phyloP scores from a whole-genome alignment of 2,113 vertebrate genomes.

The Sinocyclocheilus anophthalmus region DNA sequence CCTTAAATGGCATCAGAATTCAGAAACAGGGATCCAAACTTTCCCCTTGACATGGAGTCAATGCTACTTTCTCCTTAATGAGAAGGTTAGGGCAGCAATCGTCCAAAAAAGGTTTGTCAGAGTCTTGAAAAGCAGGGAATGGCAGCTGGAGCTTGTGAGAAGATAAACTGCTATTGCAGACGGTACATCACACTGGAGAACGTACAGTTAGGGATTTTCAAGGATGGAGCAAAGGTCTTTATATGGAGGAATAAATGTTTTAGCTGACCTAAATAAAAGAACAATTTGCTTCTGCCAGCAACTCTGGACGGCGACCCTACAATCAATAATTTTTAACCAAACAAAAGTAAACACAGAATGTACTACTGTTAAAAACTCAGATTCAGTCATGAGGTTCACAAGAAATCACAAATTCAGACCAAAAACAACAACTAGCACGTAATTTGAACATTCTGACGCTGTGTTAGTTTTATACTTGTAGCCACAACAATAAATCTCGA shows the following conservation, averaged over 20 bases:
- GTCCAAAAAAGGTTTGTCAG: not conserved
- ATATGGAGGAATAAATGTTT: constrained; percentile 33
- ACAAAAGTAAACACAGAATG: not conserved
- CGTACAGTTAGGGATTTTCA: constrained; percentile 39
- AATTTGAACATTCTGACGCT: not conserved
- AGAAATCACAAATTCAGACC: not conserved
- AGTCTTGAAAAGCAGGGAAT: constrained; percentile 38
- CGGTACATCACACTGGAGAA: constrained; percentile 27
- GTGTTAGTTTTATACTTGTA: constrained; percentile 10
- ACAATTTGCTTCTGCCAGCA: not conserved
- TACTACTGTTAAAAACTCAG: not conserved
- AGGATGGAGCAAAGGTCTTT: constrained; percentile 8
- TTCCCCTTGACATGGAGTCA: constrained; percentile 35
- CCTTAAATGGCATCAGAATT: constrained; percentile 38
- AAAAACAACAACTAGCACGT: not conserved
- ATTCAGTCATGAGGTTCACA: not conserved
- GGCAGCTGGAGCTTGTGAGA: constrained; percentile 39
- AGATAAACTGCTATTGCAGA: constrained; percentile 44
- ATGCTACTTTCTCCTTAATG: constrained; percentile 44
- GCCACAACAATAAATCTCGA: constrained; percentile 4
- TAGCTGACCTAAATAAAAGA: constrained; percentile 30
- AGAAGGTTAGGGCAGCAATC: constrained; percentile 42
- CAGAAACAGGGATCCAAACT: constrained; percentile 2
- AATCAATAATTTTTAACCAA: not conserved
- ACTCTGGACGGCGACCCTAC: constrained; percentile 3